Evolutionary conservation across 2,888 invertebrate species (phyloP).

Genomic region (Tyria jacobaeae): DNA sequence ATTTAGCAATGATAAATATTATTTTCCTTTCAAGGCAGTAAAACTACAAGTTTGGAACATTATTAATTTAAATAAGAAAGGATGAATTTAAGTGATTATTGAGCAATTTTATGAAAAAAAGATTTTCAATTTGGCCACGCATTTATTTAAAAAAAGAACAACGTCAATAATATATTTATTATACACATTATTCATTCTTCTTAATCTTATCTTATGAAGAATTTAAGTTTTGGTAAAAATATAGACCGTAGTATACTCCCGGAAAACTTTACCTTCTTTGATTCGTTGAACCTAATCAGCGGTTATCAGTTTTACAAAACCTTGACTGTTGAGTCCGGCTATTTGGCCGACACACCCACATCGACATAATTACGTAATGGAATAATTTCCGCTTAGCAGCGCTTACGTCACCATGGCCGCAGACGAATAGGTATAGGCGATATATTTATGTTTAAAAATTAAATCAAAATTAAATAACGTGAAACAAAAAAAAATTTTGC

Average conservation of each 20-base stretch:
- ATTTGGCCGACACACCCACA: slow-evolving; percentile 1
- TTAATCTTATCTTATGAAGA: background rate
- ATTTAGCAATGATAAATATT: no score
- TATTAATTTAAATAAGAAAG: no score
- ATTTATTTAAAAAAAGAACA: no score
- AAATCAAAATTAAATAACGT: no score
- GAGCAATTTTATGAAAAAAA: no score
- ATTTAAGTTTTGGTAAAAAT: background rate
- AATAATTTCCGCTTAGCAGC: background rate
- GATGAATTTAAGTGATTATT: no score
- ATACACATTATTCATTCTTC: background rate
- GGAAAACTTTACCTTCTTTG: slow-evolving; percentile 13
- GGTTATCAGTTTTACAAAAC: slow-evolving; percentile 11
- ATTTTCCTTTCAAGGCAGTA: no score
- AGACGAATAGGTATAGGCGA: background rate
- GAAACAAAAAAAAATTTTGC: no score
- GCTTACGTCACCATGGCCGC: background rate
- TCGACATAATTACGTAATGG: background rate
- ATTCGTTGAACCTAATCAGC: slow-evolving; percentile 8
- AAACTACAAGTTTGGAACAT: no score
- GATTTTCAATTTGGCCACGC: no score
- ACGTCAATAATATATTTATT: no score
- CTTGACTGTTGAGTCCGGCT: slow-evolving; percentile 7
- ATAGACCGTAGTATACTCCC: slow-evolving; percentile 14
- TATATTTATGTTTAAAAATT: background rate